Conservation (phyloP, 2,797 vertebrate genomes). For the Pelobates cultripes region DNA sequence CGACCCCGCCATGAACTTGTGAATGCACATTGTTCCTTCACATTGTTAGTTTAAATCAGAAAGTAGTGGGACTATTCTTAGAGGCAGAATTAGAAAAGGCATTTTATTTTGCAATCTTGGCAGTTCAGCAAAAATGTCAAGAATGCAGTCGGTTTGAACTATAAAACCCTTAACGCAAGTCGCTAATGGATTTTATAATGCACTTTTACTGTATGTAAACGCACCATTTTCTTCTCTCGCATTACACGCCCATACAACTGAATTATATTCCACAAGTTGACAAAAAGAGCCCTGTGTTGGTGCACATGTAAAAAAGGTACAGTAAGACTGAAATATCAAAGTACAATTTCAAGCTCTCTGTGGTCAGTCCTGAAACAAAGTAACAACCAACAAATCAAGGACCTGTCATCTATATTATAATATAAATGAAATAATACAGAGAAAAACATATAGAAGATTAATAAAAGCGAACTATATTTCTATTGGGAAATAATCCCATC, state of each 20-base stretch:
- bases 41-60: constrained; percentile 63
- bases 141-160: constrained; percentile 84
- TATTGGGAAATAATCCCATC: too few species aligned
- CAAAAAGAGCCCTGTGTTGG: constrained; percentile 47
- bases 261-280: constrained; percentile 31
- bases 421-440: too few species aligned
- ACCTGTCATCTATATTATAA: too few species aligned
- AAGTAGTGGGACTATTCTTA: constrained; percentile 69
- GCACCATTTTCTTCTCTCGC: constrained; percentile 62
- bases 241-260: constrained; percentile 37
- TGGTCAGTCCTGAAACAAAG: neutral
- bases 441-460: too few species aligned
- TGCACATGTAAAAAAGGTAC: constrained; percentile 35
- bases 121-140: constrained; percentile 85
- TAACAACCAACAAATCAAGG: too few species aligned
- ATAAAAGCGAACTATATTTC: too few species aligned
- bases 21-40: constrained; percentile 43
- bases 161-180: constrained; percentile 69
- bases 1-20: constrained; percentile 51
- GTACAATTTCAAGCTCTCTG: constrained; percentile 1
- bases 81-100: constrained; percentile 68
- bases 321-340: neutral
- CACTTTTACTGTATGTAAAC: constrained; percentile 71
- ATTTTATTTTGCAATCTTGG: constrained; percentile 88
- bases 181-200: constrained; percentile 70